Base-by-base conservation (phyloP, 2,888 invertebrate genomes). In the Diloba caeruleocephala region DNA sequence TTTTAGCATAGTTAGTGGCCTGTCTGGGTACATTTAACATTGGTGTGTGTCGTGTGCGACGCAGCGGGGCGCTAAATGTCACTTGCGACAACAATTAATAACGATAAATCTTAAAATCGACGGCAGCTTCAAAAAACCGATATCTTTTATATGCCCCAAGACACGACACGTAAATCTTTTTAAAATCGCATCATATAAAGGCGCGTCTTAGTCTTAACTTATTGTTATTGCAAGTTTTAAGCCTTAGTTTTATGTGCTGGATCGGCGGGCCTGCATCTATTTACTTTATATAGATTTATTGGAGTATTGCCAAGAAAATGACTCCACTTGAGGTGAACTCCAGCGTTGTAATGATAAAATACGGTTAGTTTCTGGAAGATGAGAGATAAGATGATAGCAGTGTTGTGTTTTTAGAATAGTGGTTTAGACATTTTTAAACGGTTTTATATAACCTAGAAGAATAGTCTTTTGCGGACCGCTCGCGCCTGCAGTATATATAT, bases 141-240 rank as follows among this genome's bases (percentile, higher is more conserved):
- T n/a, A n/a, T n/a, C n/a, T n/a, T n/a, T n/a, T n/a, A n/a, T n/a
- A n/a, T n/a, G n/a, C n/a, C n/a, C n/a, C n/a, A n/a, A n/a, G n/a
- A 3, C 7, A 15, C 34, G 23, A 15, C 31, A 31, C 31, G 36
- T 29, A 8, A 4, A 10, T 13, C 33, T 38, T 52, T 45, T 28
- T 13, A 46, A 71, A 58, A 55, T 85, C 85, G 88, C 64, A 2
- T 0, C 9, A 1, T 78, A 25, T 89, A 82, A 91, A 84, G 29
- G 41, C 31, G 17, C 52, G 31, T 60, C 73, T 88, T 90, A 93
- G 90, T 90, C 84, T 84, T 93, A 93, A 94, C 93, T 94, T 94
- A 94, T 92, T 94, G 93, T 94, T 92, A 94, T 93, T 90, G 93
- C 90, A 81, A 81, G 83, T 83, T 88, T 88, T 87, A 89, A 93